Evolutionary conservation across 2,888 invertebrate species (phyloP).

Genomic region (Leistus spinibarbis): DNA sequence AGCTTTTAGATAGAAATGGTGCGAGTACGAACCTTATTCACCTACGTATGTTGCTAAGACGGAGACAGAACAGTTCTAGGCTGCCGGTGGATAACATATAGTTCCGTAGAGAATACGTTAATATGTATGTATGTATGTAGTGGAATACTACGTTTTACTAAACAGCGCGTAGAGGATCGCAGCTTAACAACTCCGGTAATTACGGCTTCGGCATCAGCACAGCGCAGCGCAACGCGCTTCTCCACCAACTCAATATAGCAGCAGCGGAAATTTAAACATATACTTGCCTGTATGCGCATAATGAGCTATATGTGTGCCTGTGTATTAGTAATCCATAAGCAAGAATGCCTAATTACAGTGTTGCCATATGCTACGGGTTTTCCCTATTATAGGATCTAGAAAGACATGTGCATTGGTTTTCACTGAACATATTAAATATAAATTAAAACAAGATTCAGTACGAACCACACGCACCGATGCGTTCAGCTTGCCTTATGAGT

Average conservation of each 20-base stretch:
- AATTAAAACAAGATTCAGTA: no score
- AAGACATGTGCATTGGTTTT: no score
- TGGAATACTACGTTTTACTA: no score
- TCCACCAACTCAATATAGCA: neutral
- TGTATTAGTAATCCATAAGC: no score
- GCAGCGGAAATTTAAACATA: neutral
- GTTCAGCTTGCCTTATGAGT: no score
- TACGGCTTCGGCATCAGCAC: neutral
- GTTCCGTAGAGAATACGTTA: neutral
- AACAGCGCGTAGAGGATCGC: neutral
- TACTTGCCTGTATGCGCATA: neutral
- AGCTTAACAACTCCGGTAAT: neutral
- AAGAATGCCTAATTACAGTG: neutral
- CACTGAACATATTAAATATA: no score
- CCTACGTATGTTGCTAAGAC: neutral
- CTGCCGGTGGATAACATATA: neutral
- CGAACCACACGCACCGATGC: no score
- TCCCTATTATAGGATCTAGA: no score
- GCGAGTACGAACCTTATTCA: neutral
- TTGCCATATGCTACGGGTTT: no score
- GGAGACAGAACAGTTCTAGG: neutral
- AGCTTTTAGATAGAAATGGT: neutral
- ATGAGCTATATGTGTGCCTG: neutral
- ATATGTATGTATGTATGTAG: neutral
- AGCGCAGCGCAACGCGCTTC: neutral